A percentile compares a stretch with the other conserved stretches of the same genome.
phyloP scores from a whole-genome alignment of 2,888 invertebrate species.

The Neoaliturus tenellus region DNA sequence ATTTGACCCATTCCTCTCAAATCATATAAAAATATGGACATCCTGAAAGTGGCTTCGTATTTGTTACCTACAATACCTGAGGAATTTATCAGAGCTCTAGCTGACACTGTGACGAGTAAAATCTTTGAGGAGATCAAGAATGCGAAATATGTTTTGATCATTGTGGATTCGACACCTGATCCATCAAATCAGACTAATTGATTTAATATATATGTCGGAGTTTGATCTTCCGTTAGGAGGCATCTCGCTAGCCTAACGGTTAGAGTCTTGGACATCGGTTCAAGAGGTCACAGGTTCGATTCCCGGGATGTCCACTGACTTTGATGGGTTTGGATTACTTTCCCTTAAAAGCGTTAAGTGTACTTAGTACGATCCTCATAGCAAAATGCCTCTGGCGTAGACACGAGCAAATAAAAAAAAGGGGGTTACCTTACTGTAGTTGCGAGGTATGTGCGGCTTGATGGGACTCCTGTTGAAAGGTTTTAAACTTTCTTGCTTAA shows the following conservation, averaged over 20 bases:
- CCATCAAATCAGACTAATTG: no score
- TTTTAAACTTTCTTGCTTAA: conserved; percentile 68
- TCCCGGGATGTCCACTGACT: no score
- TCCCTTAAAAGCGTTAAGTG: no score
- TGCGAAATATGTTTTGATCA: conserved; percentile 59
- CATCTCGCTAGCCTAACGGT: no score
- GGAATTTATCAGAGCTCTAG: conserved; percentile 69
- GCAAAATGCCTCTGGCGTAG: no score
- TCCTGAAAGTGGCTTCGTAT: conserved; percentile 67
- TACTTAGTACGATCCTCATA: no score
- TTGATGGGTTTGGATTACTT: no score
- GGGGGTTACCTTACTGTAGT: conserved; percentile 68
- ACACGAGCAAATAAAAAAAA: no score
- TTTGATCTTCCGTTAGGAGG: no score
- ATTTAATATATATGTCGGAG: no score
- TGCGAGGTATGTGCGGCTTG: conserved; percentile 66
- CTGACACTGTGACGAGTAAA: conserved; percentile 64
- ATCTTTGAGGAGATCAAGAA: conserved; percentile 67
- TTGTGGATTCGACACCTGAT: conserved; percentile 68
- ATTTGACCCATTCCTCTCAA: conserved; percentile 69
- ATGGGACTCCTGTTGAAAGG: conserved; percentile 67
- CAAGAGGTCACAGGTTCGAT: no score
- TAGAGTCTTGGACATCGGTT: no score
- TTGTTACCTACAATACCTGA: conserved; percentile 67
- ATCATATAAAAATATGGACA: conserved; percentile 67